A percentile compares a stretch with the other conserved stretches of the same genome.
These are phyloP conservation scores for Casuarius casuarius DNA, from an alignment of 2,113 vertebrate species.

Conservation along the genomic window DNA sequence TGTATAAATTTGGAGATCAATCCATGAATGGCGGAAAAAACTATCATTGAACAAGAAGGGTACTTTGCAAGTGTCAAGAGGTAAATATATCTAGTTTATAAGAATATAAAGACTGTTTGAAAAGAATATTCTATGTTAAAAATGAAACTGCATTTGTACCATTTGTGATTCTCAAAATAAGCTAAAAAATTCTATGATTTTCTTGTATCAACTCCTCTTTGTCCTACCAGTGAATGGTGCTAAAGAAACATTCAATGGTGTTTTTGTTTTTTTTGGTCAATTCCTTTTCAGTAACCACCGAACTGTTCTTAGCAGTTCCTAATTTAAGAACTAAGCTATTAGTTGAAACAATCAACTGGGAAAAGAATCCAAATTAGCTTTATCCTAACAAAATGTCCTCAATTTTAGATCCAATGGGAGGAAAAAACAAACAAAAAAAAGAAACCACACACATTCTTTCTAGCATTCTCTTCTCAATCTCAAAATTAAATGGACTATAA, in stretches of 20 bases:
- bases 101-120: not conserved
- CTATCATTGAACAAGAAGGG: fast-evolving
- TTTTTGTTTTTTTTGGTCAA: not conserved
- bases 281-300: not conserved
- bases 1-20: not conserved
- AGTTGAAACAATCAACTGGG: not conserved
- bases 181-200: not conserved
- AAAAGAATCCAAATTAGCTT: not conserved
- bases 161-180: not conserved
- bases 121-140: not conserved
- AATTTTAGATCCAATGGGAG: not conserved
- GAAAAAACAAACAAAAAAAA: no score
- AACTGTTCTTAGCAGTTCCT: not conserved
- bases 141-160: not conserved
- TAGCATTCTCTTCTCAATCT: not conserved
- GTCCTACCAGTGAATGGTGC: not conserved
- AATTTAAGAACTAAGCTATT: not conserved
- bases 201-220: not conserved
- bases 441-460: not conserved
- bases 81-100: not conserved
- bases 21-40: not conserved
- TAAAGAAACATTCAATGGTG: not conserved
- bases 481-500: not conserved
- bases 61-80: not conserved
- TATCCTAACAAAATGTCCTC: not conserved